Evolutionary conservation across 2,888 invertebrate species (phyloP), one percentile per base, ranked within the genome.

Genomic region (Schizaphis graminum): DNA sequence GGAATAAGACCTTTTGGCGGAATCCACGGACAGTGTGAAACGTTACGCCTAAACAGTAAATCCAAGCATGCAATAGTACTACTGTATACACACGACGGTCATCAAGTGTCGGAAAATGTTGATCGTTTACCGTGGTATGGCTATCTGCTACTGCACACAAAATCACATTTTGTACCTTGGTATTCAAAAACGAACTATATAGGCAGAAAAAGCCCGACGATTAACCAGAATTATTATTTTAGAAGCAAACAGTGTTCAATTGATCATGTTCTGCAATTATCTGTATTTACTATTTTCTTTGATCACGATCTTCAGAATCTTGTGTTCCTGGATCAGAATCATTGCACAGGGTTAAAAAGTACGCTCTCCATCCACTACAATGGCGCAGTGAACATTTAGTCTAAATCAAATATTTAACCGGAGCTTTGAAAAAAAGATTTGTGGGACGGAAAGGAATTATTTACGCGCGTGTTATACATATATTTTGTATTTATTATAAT

Each of bases 41-140:
- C 13, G 67, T n/a, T n/a, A n/a, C 67, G n/a, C n/a, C 16, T 67
- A 67, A 13, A 16, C 5, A n/a, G n/a, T 67, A 67, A 4, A 10
- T 67, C n/a, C n/a, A 13, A 67, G 67, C n/a, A 67, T 67, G n/a
- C n/a, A 67, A 67, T 67, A n/a, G 67, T n/a, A 67, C 67, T n/a
- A n/a, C n/a, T n/a, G 16, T n/a, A 67, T n/a, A 49, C 49, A n/a
- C 16, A n/a, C 13, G 11, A 4, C n/a, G 61, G n/a, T n/a, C 61
- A 13, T 13, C 61, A 13, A 13, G 61, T 67, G 61, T 13, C n/a
- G 61, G 11, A n/a, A 67, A n/a, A n/a, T 67, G n/a, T 16, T 5
- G n/a, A 13, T 67, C 67, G 16, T 67, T 67, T 67, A n/a, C n/a
- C 16, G 1, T 5, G 67, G 67, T 67, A 4, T 67, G n/a, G 28